phyloP scores from a whole-genome alignment of 2,888 invertebrate species.

The Hartigia nigra region DNA sequence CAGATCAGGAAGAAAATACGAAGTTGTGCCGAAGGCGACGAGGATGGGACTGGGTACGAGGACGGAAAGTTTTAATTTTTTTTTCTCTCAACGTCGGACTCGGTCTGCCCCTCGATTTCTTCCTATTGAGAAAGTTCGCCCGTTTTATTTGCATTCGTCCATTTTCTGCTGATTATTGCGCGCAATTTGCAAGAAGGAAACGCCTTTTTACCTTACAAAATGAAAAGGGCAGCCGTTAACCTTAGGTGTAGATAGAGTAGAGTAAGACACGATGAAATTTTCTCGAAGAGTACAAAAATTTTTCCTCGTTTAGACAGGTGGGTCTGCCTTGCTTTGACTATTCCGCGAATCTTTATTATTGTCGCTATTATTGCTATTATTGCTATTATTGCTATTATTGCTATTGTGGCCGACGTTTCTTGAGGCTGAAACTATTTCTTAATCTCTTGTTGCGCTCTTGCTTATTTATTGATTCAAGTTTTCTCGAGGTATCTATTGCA shows the following conservation, averaged over 20 bases:
- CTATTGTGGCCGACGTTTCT: neutral
- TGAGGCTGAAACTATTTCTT: slow-evolving; percentile 23
- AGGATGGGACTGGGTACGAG: neutral
- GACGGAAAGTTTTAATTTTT: neutral
- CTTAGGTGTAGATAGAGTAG: slow-evolving; percentile 35
- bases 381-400: neutral
- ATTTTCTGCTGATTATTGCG: neutral
- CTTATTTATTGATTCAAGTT: slow-evolving; percentile 62
- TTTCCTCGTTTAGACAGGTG: slow-evolving; percentile 25
- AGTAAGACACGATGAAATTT: slow-evolving; percentile 48
- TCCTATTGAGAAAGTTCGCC: neutral
- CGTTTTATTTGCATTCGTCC: neutral
- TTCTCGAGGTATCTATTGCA: slow-evolving; percentile 50
- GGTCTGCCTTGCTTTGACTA: neutral
- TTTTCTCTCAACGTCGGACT: neutral
- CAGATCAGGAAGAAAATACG: neutral
- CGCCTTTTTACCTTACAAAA: neutral
- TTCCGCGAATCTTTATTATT: neutral
- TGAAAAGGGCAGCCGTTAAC: neutral
- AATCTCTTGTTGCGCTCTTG: slow-evolving; percentile 60
- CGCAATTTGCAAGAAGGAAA: neutral
- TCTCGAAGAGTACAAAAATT: slow-evolving; percentile 62
- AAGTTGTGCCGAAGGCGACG: neutral
- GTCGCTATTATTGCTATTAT: neutral
- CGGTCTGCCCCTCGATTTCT: neutral